These are phyloP conservation scores for Enteromius argenteus DNA, from an alignment of 2,797 vertebrate genomes.

Conservation along the genomic window DNA sequence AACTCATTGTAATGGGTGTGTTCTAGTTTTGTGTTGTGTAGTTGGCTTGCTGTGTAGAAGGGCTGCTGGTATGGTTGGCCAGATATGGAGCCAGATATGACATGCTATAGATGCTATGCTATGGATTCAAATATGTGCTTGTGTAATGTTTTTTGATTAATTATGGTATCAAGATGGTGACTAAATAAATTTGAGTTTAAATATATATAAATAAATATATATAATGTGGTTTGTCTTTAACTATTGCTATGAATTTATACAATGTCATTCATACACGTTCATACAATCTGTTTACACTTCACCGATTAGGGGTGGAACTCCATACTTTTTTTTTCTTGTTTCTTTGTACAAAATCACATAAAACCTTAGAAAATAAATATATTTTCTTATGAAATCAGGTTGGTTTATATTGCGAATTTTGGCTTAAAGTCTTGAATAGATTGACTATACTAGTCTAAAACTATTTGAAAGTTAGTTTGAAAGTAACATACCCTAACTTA, in stretches of 20 bases:
- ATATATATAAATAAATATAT: not conserved
- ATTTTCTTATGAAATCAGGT: not conserved
- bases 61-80: constrained; percentile 8
- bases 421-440: not conserved
- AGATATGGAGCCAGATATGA: not conserved
- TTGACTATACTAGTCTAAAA: not conserved
- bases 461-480: not conserved
- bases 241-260: not conserved
- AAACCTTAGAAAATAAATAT: not conserved
- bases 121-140: constrained; percentile 49
- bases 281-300: not conserved
- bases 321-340: not conserved
- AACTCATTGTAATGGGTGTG: not conserved
- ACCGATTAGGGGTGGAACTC: not conserved
- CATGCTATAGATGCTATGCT: constrained; percentile 6
- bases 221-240: not conserved
- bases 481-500: not conserved
- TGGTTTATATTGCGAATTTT: not conserved
- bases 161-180: constrained; percentile 49
- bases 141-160: constrained; percentile 37
- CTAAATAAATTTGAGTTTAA: constrained; percentile 41
- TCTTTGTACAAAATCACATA: not conserved
- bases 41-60: not conserved
- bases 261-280: not conserved
- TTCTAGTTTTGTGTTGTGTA: constrained; percentile 4